phyloP scores from a whole-genome alignment of 2,113 vertebrate species.

The Archocentrus centrarchus region DNA sequence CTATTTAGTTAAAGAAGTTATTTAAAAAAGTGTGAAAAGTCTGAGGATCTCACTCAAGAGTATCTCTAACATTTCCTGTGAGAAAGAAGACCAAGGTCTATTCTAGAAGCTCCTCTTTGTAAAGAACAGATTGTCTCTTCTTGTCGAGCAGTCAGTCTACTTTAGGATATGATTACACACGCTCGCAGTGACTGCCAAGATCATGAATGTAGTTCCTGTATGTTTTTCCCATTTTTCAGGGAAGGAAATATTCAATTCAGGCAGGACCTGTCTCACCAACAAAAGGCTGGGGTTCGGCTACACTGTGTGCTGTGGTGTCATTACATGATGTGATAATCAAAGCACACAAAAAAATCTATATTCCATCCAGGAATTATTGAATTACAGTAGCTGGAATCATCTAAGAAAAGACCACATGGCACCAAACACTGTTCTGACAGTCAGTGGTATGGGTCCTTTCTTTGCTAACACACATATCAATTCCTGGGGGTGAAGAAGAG shows the following conservation, averaged over 20 bases:
- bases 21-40: not conserved
- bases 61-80: not conserved
- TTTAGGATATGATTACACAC: not conserved
- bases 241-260: not conserved
- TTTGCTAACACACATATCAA: not conserved
- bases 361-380: not conserved
- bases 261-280: not conserved
- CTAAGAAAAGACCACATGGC: too few species aligned
- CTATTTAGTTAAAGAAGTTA: conserved; percentile 9
- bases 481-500: not conserved
- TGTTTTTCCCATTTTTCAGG: conserved; percentile 1
- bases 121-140: not conserved
- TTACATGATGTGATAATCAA: not conserved
- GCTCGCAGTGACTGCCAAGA: not conserved
- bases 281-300: not conserved
- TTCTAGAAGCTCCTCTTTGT: not conserved
- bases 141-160: not conserved
- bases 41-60: not conserved
- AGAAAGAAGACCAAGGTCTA: not conserved
- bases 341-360: not conserved
- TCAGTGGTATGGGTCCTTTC: not conserved
- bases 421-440: not conserved
- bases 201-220: not conserved
- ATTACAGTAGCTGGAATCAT: not conserved
- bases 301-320: not conserved